These are phyloP conservation scores for Accipiter cooperii DNA, from an alignment of 2,113 vertebrate species.

Conservation along the genomic window DNA sequence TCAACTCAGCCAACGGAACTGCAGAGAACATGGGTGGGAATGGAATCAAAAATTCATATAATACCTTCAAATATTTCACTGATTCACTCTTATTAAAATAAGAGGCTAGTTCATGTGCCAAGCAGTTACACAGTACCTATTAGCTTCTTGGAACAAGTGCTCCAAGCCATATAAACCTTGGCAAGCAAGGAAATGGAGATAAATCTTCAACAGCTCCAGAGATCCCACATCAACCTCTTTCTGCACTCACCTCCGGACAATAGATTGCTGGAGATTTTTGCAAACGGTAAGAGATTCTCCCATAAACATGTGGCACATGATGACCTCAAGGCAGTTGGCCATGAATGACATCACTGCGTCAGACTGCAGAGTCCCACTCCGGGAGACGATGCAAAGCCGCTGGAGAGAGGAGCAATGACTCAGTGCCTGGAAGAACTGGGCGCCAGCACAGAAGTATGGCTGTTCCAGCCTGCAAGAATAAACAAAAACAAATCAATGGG, in stretches of 20 bases:
- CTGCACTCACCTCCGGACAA: constrained; percentile 83
- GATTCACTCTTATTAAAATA: constrained; percentile 33
- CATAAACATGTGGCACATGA: constrained; percentile 95
- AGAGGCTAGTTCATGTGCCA: background rate
- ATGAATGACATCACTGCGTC: constrained; percentile 84
- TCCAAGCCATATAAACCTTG: background rate
- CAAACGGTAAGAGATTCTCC: constrained; percentile 87
- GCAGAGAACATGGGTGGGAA: constrained; percentile 24
- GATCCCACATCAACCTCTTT: background rate
- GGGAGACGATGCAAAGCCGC: constrained; percentile 90
- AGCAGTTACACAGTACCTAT: constrained; percentile 22
- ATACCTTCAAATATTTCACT: constrained; percentile 9
- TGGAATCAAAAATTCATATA: background rate
- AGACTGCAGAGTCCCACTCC: constrained; percentile 88
- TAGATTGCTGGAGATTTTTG: constrained; percentile 84
- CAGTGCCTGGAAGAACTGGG: constrained; percentile 89
- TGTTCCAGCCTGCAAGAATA: constrained; percentile 84
- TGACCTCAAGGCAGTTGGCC: constrained; percentile 77
- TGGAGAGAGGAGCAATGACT: constrained; percentile 83
- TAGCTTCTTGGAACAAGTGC: constrained; percentile 21
- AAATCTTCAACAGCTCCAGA: constrained; percentile 12
- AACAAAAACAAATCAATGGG: background rate
- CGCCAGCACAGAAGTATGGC: constrained; percentile 86
- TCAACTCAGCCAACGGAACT: background rate
- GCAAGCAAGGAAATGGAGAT: background rate